These are phyloP conservation scores for Capreolus pygargus DNA, from an alignment of 2,113 vertebrate species.

Conservation along the genomic window DNA sequence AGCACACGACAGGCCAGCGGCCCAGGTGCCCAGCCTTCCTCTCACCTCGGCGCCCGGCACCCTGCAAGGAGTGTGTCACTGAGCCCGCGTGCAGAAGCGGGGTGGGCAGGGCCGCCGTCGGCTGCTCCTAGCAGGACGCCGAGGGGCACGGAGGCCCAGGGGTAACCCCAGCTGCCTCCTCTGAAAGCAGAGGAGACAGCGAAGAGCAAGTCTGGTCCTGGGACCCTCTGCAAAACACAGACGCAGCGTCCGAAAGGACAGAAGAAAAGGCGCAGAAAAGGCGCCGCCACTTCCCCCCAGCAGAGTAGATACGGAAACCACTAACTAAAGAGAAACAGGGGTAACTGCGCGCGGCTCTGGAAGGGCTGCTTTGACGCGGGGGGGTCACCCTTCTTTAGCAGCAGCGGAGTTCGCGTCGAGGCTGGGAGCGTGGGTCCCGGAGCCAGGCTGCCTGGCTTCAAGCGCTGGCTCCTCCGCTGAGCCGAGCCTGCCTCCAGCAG, in stretches of 20 bases:
- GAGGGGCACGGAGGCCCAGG: rapidly evolving
- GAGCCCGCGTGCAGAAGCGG: not conserved
- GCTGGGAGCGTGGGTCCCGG: too few relatives aligned
- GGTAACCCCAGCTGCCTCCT: not conserved
- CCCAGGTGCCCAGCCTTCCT: not conserved
- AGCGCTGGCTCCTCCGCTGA: rapidly evolving
- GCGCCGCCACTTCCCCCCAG: too few relatives aligned
- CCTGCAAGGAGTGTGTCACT: not conserved
- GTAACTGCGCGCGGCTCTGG: rapidly evolving
- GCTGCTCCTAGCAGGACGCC: not conserved
- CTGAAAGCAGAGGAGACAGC: not conserved
- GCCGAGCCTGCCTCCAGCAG: not conserved
- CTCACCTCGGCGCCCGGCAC: not conserved
- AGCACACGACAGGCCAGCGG: not conserved
- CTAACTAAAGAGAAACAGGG: not conserved
- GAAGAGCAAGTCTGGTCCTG: not conserved
- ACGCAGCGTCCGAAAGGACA: not conserved
- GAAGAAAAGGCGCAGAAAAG: not conserved
- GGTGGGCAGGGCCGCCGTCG: rapidly evolving
- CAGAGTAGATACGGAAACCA: rapidly evolving
- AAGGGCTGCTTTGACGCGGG: not conserved
- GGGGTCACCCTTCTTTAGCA: not conserved
- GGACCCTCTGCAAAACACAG: not conserved
- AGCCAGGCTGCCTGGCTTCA: not conserved
- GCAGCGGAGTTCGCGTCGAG: not conserved